Base-by-base conservation (phyloP, 2,797 vertebrate species). In the Alca torda region DNA sequence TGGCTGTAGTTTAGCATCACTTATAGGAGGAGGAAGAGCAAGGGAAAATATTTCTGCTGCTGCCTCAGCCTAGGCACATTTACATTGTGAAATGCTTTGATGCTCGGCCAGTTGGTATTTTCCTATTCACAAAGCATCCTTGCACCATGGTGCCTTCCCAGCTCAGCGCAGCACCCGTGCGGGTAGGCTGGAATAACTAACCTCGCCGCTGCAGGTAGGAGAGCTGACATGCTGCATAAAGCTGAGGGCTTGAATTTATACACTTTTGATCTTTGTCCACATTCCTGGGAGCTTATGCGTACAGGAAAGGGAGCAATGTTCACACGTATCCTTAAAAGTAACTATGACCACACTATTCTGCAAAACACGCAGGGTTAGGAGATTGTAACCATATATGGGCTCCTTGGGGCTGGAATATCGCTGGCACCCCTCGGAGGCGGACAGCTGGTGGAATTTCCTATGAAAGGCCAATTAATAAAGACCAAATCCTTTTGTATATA, bases 301-400 rank as follows among this genome's bases (percentile, higher is more conserved):
- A 77, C 51, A 67, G 83, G 81, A 96, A 96, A 92, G 89, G 84
- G 56, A 96, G 93, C 63, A 80, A 92, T 26, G 48, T 77, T 97
- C 96, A 95, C 84, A 76, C 77, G 61, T 92, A 94, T 23, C 97
- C 96, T 97, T 97, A 97, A 92, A 97, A 96, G 95, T 46, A 89
- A 77, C 91, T 94, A 51, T 80, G 95, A 93, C 79, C 79, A 86
- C 89, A 76, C 90, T 35, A 46, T 20, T 64, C 63, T 87, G 79
- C 4, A 35, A 92, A 92, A 83, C 85, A 96, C 9, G 7, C 60
- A 30, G 26, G 61, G 48, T 91, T 87, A 43, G 95, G 95, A 95
- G 96, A 94, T 80, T 94, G 84, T 96, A 91, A 23, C 98, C 98
- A 97, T 98, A 98, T 97, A 98, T 95, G 98, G 98, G 25, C 73